Evolutionary conservation across 2,888 invertebrate genomes (phyloP).

Genomic region (Pristionchus fissidentatus): DNA sequence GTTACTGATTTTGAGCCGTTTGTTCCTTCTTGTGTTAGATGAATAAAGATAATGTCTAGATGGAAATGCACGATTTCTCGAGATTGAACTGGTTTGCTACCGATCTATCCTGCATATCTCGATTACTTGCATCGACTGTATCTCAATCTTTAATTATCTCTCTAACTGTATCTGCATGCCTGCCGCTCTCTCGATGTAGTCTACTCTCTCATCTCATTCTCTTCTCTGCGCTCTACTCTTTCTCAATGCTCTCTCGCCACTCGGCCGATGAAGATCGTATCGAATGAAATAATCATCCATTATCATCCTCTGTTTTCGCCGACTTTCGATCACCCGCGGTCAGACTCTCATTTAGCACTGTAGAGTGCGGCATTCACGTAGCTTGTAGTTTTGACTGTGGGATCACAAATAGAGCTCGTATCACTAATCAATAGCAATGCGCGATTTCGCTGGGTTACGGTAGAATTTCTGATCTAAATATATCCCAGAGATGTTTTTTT

Average conservation of each 20-base stretch:
- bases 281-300: conserved; percentile 34
- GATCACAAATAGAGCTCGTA: background rate
- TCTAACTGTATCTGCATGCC: background rate
- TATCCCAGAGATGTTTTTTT: too few relatives aligned
- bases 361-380: background rate
- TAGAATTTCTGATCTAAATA: background rate
- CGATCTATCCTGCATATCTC: conserved; percentile 13
- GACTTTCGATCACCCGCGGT: background rate
- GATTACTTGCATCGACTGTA: conserved; percentile 17
- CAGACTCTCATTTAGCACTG: background rate
- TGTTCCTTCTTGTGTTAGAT: conserved; percentile 13
- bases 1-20: conserved; percentile 8
- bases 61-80: conserved; percentile 13
- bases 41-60: conserved; percentile 33
- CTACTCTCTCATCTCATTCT: background rate
- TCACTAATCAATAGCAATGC: too few relatives aligned
- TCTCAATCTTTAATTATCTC: too few relatives aligned
- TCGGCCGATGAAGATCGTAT: background rate
- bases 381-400: background rate
- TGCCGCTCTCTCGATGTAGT: background rate
- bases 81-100: conserved; percentile 17
- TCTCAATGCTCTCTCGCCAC: background rate
- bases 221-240: background rate
- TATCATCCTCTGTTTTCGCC: conserved; percentile 23
- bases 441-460: too few relatives aligned